phyloP scores from a whole-genome alignment of 37 sponge, comb jelly and placozoan species.

The Aphrocallistes beatrix region DNA sequence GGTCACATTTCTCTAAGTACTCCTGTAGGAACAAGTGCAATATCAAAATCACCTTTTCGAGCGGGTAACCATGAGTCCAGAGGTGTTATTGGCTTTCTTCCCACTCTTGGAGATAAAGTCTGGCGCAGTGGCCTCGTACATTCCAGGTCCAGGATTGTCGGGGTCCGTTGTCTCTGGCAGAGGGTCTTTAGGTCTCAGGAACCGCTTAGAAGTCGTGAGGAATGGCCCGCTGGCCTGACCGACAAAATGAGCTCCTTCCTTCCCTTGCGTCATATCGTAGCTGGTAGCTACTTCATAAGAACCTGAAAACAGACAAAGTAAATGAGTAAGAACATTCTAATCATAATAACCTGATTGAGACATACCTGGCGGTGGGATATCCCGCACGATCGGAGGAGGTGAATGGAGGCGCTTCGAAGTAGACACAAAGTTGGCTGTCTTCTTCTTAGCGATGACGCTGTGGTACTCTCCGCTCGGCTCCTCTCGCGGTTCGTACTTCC shows the following conservation, averaged over 20 bases:
- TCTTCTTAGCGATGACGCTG: neutral
- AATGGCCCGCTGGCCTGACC: conserved; percentile 33
- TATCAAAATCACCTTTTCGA: neutral
- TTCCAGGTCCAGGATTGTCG: conserved; percentile 73
- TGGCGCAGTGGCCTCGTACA: conserved; percentile 32
- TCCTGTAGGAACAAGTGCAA: neutral
- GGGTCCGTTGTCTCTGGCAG: conserved; percentile 48
- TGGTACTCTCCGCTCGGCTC: neutral
- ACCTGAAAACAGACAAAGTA: conserved; percentile 36
- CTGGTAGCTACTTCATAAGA: conserved; percentile 68
- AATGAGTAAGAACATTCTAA: neutral
- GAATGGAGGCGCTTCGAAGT: conserved; percentile 42
- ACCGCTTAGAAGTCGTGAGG: conserved; percentile 49
- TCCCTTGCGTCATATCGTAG: conserved; percentile 46
- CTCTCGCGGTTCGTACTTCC: neutral
- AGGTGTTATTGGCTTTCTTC: conserved; percentile 18
- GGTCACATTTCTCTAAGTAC: neutral
- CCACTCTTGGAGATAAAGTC: neutral
- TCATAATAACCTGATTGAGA: neutral
- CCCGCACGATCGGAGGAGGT: conserved; percentile 52
- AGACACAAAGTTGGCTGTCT: conserved; percentile 54
- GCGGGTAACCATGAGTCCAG: conserved; percentile 22
- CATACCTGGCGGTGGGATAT: conserved; percentile 23
- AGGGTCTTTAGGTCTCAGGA: conserved; percentile 59
- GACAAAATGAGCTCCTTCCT: neutral